phyloP scores from a whole-genome alignment of 1,140 invertebrate genomes.

The Chionoecetes opilio region DNA sequence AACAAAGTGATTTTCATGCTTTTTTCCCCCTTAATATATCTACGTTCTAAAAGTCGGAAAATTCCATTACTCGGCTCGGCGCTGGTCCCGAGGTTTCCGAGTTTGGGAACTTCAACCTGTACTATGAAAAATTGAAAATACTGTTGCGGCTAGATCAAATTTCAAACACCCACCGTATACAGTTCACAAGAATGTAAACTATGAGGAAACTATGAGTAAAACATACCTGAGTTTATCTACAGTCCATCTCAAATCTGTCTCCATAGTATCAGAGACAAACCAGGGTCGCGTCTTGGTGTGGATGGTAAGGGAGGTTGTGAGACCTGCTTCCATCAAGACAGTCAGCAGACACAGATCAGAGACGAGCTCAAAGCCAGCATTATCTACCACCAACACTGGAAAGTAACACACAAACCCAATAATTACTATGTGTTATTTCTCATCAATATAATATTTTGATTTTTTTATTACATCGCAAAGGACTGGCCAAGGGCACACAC shows the following conservation, averaged over 20 bases:
- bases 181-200: neutral
- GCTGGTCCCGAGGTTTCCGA: no score
- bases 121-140: no score
- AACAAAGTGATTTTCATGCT: no score
- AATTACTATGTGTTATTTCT: neutral
- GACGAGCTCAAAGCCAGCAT: conserved; percentile 96
- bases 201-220: neutral
- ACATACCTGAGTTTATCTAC: conserved; percentile 83
- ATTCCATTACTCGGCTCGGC: no score
- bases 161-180: no score
- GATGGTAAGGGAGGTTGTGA: conserved; percentile 90
- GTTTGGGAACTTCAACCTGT: no score
- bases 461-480: no score
- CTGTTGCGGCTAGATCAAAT: no score
- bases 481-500: no score
- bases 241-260: conserved; percentile 90
- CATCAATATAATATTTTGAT: neutral
- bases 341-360: conserved; percentile 95
- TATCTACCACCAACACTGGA: conserved; percentile 94
- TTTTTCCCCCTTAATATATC: no score
- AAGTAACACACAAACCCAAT: neutral
- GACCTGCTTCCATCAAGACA: conserved; percentile 88
- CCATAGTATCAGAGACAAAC: conserved; percentile 97
- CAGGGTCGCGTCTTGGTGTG: conserved; percentile 96
- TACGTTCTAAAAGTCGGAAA: no score